phyloP scores from a whole-genome alignment of 1,140 invertebrate species.

The Colletes latitarsis region DNA sequence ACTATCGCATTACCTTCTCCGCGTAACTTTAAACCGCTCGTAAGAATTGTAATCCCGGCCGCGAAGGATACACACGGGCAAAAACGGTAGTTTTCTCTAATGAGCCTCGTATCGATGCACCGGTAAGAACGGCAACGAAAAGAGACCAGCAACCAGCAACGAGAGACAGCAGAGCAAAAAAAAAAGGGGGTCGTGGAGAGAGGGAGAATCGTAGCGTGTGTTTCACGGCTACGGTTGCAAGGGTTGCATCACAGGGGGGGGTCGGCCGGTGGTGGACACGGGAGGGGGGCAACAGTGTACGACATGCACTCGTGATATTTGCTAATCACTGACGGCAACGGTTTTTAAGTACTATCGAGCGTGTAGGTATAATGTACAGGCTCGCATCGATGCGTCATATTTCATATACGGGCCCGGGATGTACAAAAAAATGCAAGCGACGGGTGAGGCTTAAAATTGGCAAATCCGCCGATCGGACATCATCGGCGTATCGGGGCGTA shows the following conservation, averaged over 20 bases:
- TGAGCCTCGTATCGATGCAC: constrained; percentile 34
- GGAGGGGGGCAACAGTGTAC: constrained; percentile 20
- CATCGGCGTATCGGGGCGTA: constrained; percentile 76
- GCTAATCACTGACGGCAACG: constrained; percentile 72
- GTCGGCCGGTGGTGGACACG: constrained; percentile 2
- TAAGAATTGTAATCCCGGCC: constrained; percentile 3
- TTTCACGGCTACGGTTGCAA: constrained; percentile 41
- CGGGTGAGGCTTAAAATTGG: constrained; percentile 79
- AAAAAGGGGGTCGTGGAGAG: not conserved
- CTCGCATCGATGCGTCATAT: constrained; percentile 62
- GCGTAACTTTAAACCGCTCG: constrained; percentile 1
- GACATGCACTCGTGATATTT: constrained; percentile 70
- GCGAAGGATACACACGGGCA: not conserved
- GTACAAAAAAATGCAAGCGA: constrained; percentile 69
- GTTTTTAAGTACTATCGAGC: constrained; percentile 68
- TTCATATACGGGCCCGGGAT: constrained; percentile 56
- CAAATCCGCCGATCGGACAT: constrained; percentile 80
- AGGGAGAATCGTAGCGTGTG: constrained; percentile 29
- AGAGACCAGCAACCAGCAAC: not conserved
- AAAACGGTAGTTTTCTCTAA: constrained; percentile 55
- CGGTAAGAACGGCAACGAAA: not conserved
- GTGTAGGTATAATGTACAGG: constrained; percentile 62
- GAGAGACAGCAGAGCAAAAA: constrained; percentile 3
- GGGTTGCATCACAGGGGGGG: constrained; percentile 45
- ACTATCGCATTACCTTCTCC: not conserved